Base-by-base conservation (phyloP, 2,113 vertebrate genomes). In the Stomatorhinus ivindoensis region DNA sequence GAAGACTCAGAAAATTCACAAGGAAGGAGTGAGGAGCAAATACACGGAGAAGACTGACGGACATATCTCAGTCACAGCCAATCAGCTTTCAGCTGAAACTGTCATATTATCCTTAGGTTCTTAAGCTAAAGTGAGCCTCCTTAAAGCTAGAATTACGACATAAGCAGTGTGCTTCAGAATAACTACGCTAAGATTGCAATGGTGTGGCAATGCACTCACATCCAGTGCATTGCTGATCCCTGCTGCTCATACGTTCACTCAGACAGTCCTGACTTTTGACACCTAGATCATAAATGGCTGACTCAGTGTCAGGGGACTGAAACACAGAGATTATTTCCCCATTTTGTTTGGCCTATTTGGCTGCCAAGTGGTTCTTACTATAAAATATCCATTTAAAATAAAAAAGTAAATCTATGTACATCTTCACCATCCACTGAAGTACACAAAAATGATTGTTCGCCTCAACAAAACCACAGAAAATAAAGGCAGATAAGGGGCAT, bases 201-300 rank as follows among this genome's bases (percentile, higher is more conserved):
- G 47, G 47, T 87, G 47, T 55, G 65, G 15, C 48, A 86, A 82
- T 88, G 46, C 19, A n/a, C 89, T 19, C 47, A 42, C 90, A 76
- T 88, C 87, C 44, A 86, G 88, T 48, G 83, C 51, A 35, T 3
- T 35, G 48, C 27, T 50, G 1, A 47, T 87, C 50, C 50, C 85
- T 55, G 27, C 11, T 87, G 85, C 24, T 86, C 24, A 86, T n/a
- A 55, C 89, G 90, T 91, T 92, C 88, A 61, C 87, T 91, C 84
- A 86, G 44, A n/a, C 39, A n/a, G 6, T 86, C 84, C 13, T 84
- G 48, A 55, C 10, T 15, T 47, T 55, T 53, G 53, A 61, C 87
- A 39, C 48, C 39, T 24, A 13, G 39, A 39, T 44, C 51, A 44
- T 5, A 44, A 87, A 87, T 51, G 83, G 42, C 82, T 51, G 15